Base-by-base conservation (phyloP, 2,797 vertebrate species). In the Erethizon dorsatum region DNA sequence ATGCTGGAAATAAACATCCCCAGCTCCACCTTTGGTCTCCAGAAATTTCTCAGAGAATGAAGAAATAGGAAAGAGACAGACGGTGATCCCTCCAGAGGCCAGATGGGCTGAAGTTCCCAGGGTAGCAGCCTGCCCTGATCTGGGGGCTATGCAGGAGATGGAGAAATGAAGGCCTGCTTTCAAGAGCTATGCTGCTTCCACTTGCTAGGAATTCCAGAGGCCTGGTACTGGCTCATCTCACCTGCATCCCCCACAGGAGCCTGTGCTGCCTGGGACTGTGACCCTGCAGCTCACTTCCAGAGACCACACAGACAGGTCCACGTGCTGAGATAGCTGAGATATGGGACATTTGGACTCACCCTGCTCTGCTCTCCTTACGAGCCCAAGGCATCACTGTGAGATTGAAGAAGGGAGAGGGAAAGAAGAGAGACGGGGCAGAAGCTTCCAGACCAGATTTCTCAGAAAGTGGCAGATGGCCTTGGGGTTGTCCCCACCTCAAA, bases 1-100 rank as follows among this genome's bases (percentile, higher is more conserved):
- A 45, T 50, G 69, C 86, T 87, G 52, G 90, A 96, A 91, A 96
- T 80, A 92, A 96, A 96, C 12, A 6, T 87, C 59, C 33, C 80
- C 91, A 95, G 87, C 75, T 37, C 26, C 52, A 59, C 71, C 90
- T 57, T 88, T 91, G 78, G 56, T 56, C 61, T 96, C 83, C n/a
- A 50, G 91, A 80, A 92, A 45, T 83, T 90, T 88, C 90, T 90
- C 77, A 91, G 82, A 90, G 63, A 88, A 86, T 83, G 47, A 92
- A 92, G 69, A 95, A 88, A 73, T 28, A 4, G 50, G 52, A 73
- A 93, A 37, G 31, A 80, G 71, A 91, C 79, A 87, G 83, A 87
- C 75, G 61, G 24, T 71, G 88, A 79, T 63, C 54, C 78, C 82
- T 94, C 77, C 52, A 56, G 83, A 87, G 61, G 77, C 56, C 54